These are phyloP conservation scores for Hystrix cristata DNA, from an alignment of 2,113 vertebrate species.

Conservation along the genomic window DNA sequence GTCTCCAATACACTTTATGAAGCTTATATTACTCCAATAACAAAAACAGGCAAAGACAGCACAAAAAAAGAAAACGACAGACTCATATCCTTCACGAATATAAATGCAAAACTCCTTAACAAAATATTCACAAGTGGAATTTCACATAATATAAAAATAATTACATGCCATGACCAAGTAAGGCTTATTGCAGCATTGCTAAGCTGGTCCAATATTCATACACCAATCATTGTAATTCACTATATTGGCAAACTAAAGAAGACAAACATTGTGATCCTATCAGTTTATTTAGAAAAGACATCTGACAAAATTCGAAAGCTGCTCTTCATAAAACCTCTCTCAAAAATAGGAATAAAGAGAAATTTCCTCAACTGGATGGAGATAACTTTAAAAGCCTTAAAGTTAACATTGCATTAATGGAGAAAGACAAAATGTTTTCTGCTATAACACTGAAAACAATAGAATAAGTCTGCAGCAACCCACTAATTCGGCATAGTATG, in stretches of 20 bases:
- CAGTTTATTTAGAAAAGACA: not conserved
- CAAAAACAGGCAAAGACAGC: not conserved
- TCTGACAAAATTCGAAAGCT: slow-evolving; percentile 31
- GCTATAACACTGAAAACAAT: not conserved
- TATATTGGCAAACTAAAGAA: not conserved
- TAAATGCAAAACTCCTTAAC: not conserved
- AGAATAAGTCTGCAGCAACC: not conserved
- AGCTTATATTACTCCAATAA: not conserved
- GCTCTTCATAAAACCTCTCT: not conserved
- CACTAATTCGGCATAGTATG: not conserved
- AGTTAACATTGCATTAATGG: not conserved
- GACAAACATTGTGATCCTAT: not conserved
- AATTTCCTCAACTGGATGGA: not conserved
- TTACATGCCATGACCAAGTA: not conserved
- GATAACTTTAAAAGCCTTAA: not conserved
- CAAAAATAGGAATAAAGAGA: not conserved
- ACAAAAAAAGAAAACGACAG: not conserved
- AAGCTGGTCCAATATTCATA: not conserved
- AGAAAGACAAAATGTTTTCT: not conserved
- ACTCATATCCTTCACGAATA: not conserved
- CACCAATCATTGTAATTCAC: not conserved
- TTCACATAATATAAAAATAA: slow-evolving; percentile 29
- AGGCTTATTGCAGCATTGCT: not conserved
- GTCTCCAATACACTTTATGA: not conserved
- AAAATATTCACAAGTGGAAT: not conserved